A percentile compares a stretch with the other conserved stretches of the same genome.
Conservation (phyloP, 1,140 invertebrate species). For the Tenebrio molitor region DNA sequence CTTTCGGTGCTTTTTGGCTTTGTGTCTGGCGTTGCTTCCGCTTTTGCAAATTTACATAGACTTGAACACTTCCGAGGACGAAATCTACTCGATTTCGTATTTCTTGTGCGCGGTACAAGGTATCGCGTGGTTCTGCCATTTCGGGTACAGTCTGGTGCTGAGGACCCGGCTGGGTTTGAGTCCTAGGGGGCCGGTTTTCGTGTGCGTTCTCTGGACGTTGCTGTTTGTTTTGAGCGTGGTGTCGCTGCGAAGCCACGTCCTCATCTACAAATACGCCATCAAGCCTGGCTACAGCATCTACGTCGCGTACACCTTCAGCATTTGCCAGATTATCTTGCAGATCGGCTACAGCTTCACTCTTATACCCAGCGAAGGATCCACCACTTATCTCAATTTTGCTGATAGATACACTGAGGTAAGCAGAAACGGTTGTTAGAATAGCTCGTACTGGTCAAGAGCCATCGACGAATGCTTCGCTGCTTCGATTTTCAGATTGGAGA, state of each 20-base stretch:
- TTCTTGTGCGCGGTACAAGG: slow-evolving; percentile 77
- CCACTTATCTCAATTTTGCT: slow-evolving; percentile 53
- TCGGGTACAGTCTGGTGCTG: slow-evolving; percentile 79
- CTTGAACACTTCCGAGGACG: slow-evolving; percentile 57
- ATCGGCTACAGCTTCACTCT: slow-evolving; percentile 75
- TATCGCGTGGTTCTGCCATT: slow-evolving; percentile 84
- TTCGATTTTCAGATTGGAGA: slow-evolving; percentile 64
- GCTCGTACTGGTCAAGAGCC: background rate
- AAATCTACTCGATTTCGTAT: slow-evolving; percentile 74
- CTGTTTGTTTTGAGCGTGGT: slow-evolving; percentile 75
- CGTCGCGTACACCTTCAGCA: slow-evolving; percentile 67
- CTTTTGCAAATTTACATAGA: slow-evolving; percentile 75
- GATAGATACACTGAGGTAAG: slow-evolving; percentile 57
- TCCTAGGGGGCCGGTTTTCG: slow-evolving; percentile 78
- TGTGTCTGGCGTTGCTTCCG: slow-evolving; percentile 75
- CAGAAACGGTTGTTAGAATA: slow-evolving; percentile 15
- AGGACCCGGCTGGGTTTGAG: slow-evolving; percentile 74
- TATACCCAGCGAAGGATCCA: slow-evolving; percentile 69
- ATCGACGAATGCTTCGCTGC: slow-evolving; percentile 4
- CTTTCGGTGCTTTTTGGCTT: slow-evolving; percentile 73
- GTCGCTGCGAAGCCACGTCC: slow-evolving; percentile 67
- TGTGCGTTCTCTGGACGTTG: slow-evolving; percentile 77
- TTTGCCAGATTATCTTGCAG: slow-evolving; percentile 70
- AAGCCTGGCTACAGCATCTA: slow-evolving; percentile 65
- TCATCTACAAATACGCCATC: slow-evolving; percentile 56